Evolutionary conservation across 1,140 invertebrate species (phyloP), one percentile per base, ranked within the genome.

Genomic region (Drosophila baimaii): DNA sequence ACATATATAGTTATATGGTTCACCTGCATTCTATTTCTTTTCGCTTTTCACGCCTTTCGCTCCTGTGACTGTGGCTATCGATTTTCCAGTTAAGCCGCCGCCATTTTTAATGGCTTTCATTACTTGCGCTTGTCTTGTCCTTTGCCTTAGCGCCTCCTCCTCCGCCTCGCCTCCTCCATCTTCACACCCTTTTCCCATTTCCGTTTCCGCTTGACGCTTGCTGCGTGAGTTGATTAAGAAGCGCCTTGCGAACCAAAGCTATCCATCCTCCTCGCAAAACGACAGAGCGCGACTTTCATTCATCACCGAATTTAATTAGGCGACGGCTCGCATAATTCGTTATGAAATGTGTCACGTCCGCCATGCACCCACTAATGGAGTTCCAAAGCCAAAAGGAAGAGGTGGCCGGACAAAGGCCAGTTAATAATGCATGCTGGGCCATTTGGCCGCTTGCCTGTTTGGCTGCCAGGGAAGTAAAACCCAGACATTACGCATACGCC

Each of bases 101-200:
- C 83, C 83, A 82, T 86, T 86, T 88, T 86, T 86, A 86, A 86
- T 86, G 76, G 75, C 75, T 82, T 86, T 86, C 83, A 86, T 86
- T 86, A 88, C 83, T 88, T 70, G 62, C 55, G 70, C 58, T 70
- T 63, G 74, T 77, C 74, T 62, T 59, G 72, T 54, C 71, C 39
- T 47, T 31, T 57, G 25, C 58, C 27, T 58, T 64, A 23, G 54
- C 58, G 37, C 41, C 25, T 44, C n/a, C 46, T 23, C 41, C 19
- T 29, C n/a, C n/a, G 3, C 44, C 9, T 9, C 51, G 33, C 13
- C 37, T 17, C 31, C 56, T n/a, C 5, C 19, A 10, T 33, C 31
- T n/a, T 15, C 3, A 15, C 23, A 25, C 44, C 46, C 39, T 25
- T 37, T 57, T 17, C 35, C 35, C 29, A 29, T 54, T 66, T 47